Evolutionary conservation across 2,797 vertebrate species (phyloP).

Genomic region (Lates japonicus): DNA sequence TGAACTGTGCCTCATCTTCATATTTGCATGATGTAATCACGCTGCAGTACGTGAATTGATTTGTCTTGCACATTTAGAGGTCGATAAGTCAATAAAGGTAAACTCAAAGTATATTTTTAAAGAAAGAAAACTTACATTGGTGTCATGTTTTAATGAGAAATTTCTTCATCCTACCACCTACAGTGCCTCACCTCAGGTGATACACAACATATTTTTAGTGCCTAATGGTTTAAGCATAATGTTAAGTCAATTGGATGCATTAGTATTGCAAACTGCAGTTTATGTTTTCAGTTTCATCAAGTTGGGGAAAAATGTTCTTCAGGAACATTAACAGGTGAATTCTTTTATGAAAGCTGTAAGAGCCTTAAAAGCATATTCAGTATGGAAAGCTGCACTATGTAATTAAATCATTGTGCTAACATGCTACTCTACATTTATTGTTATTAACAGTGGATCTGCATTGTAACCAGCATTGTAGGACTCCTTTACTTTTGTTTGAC

Average conservation of each 20-base stretch:
- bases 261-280: background rate
- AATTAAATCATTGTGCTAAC: conserved; percentile 11
- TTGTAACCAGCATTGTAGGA: conserved; percentile 8
- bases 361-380: background rate
- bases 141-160: background rate
- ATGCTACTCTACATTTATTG: background rate
- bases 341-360: background rate
- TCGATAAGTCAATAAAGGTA: background rate
- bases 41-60: background rate
- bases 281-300: conserved; percentile 4
- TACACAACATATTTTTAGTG: conserved; percentile 8
- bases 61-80: background rate
- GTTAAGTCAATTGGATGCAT: conserved; percentile 5
- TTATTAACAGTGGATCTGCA: conserved; percentile 1
- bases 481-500: conserved; percentile 1
- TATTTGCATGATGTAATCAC: background rate
- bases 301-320: background rate
- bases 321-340: background rate
- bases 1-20: background rate
- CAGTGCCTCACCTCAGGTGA: background rate
- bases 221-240: background rate
- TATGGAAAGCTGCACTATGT: background rate
- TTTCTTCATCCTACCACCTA: background rate
- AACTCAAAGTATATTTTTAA: background rate
- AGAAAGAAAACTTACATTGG: background rate